Evolutionary conservation across 2,113 vertebrate genomes (phyloP).

Genomic region (Opisthocomus hoazin): DNA sequence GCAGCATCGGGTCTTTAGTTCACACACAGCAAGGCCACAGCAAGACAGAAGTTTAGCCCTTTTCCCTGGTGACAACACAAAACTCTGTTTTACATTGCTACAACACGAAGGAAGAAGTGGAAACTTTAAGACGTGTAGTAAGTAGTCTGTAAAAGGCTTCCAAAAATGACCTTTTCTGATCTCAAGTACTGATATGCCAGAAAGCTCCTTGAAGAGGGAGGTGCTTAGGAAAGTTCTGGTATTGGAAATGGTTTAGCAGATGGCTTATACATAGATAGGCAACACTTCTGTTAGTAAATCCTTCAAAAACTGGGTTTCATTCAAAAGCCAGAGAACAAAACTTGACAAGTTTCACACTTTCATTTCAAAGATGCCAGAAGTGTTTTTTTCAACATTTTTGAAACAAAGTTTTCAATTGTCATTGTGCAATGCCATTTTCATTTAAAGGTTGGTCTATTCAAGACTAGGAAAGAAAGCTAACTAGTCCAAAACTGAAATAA

Average conservation of each 20-base stretch:
- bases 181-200: not conserved
- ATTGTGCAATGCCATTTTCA: not conserved
- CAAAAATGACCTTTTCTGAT: not conserved
- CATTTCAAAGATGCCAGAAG: not conserved
- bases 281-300: not conserved
- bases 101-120: not conserved
- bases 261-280: not conserved
- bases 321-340: not conserved
- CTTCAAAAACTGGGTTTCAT: not conserved
- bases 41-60: not conserved
- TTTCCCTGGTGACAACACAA: not conserved
- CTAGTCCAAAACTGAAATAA: not conserved
- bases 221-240: not conserved
- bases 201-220: not conserved
- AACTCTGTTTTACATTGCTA: not conserved
- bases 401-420: not conserved
- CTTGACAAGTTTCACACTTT: not conserved
- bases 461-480: not conserved
- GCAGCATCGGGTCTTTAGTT: not conserved
- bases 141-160: not conserved
- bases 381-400: not conserved
- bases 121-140: not conserved
- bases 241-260: not conserved
- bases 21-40: rapidly evolving
- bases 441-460: not conserved